phyloP scores from a whole-genome alignment of 2,797 vertebrate genomes.

The Salmo trutta region DNA sequence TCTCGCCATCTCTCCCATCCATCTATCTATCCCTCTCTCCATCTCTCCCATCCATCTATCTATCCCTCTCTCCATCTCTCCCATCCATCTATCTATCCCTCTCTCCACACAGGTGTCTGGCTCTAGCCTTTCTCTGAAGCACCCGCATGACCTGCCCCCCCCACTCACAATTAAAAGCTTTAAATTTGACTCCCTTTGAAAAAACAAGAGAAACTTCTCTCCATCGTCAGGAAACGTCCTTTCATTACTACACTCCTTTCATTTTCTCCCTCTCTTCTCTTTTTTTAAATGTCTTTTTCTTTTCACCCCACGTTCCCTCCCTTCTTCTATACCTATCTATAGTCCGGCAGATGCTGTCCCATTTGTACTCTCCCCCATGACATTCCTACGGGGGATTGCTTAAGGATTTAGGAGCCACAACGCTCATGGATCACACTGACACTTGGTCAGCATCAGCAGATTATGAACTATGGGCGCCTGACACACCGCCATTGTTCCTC shows the following conservation, averaged over 20 bases:
- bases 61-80: too few relatives aligned
- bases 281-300: constrained; percentile 42
- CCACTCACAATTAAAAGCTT: constrained; percentile 39
- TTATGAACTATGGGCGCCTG: constrained; percentile 78
- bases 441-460: constrained; percentile 82
- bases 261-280: constrained; percentile 30
- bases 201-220: constrained; percentile 17
- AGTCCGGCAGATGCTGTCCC: constrained; percentile 77
- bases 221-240: constrained; percentile 30
- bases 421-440: constrained; percentile 74
- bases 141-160: constrained; percentile 14
- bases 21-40: constrained; percentile 24
- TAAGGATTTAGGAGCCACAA: constrained; percentile 70
- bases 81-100: neutral
- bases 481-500: constrained; percentile 79
- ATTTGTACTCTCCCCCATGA: constrained; percentile 76
- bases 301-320: constrained; percentile 25
- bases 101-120: constrained; percentile 2
- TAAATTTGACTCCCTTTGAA: constrained; percentile 12
- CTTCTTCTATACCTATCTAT: constrained; percentile 68
- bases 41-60: too few relatives aligned
- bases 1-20: constrained; percentile 9
- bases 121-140: neutral
- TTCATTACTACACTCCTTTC: constrained; percentile 30
- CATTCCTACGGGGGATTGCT: constrained; percentile 74